Evolutionary conservation across 2,888 invertebrate species (phyloP), one percentile per base, ranked within the genome.

Genomic region (Tetragonisca angustula): DNA sequence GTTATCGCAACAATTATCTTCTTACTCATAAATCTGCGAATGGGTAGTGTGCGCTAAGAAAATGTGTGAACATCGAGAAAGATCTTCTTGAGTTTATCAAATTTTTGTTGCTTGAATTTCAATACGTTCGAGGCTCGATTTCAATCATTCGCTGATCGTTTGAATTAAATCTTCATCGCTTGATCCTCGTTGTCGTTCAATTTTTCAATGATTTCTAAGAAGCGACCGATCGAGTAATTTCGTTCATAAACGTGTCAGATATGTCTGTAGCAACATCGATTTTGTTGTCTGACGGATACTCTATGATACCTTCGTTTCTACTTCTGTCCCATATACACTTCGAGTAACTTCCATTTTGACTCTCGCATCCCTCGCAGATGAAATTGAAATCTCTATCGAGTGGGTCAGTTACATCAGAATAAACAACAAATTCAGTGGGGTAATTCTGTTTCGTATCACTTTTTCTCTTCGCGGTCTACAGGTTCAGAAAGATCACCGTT

Each of bases 361-460:
- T 67, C 24, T 75, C 54, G 56, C 79, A 81, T 61, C 68, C 67
- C 2, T 84, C 76, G 72, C 74, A 85, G 9, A 71, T 21, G 19
- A 79, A 6, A 49, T 56, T 56, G 54, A 81, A 74, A 49, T 68
- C 65, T 27, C n/a, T 75, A 65, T 77, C 72, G n/a, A 54, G 70
- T 19, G 70, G 15, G n/a, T 75, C 49, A 21, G 61, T n/a, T 73
- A 52, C 49, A n/a, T 79, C 79, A 27, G 68, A 70, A 43, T 73
- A 71, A 15, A 68, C 79, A 54, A 84, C 36, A 79, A 89, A 88
- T 82, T 91, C 87, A 13, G 88, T 84, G 2, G 89, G 89, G 59
- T 79, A 89, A 81, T 89, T 91, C 71, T 90, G 89, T 64, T 72
- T 75, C 17, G 84, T 88, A 61, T 90, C 87, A 69, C 49, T 85